Conservation (phyloP, 2,888 invertebrate genomes). For the Tillus elongatus region DNA sequence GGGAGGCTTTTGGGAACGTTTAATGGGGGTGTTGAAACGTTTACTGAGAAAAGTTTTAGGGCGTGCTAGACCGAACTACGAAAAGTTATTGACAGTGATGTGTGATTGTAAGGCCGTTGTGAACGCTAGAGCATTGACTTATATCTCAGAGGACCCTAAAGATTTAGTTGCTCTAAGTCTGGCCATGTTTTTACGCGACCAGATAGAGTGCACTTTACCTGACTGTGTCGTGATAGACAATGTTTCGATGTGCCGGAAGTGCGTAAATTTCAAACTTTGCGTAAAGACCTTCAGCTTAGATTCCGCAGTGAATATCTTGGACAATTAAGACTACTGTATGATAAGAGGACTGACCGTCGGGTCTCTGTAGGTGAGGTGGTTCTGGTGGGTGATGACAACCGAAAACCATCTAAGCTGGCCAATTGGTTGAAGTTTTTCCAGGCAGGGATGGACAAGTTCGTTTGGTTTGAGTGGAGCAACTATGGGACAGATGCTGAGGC, state of each 20-base stretch:
- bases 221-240: slow-evolving; percentile 21
- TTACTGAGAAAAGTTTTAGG: slow-evolving; percentile 33
- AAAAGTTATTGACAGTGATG: no score
- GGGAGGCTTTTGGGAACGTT: no score
- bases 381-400: no score
- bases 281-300: slow-evolving; percentile 22
- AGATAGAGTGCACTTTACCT: slow-evolving; percentile 16
- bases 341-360: no score
- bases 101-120: slow-evolving; percentile 30
- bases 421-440: no score
- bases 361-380: no score
- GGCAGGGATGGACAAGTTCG: no score
- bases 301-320: no score
- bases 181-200: slow-evolving; percentile 25
- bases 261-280: slow-evolving; percentile 18
- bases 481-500: no score
- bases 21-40: slow-evolving; percentile 34
- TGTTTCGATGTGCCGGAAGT: slow-evolving; percentile 15
- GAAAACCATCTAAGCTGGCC: no score
- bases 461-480: no score
- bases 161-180: slow-evolving; percentile 20
- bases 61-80: slow-evolving; percentile 22
- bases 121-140: slow-evolving; percentile 28
- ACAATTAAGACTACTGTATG: no score
- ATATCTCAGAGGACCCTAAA: slow-evolving; percentile 15